These are phyloP conservation scores for Odontamblyopus lacepedii DNA, from an alignment of 2,797 vertebrate species.

Conservation along the genomic window DNA sequence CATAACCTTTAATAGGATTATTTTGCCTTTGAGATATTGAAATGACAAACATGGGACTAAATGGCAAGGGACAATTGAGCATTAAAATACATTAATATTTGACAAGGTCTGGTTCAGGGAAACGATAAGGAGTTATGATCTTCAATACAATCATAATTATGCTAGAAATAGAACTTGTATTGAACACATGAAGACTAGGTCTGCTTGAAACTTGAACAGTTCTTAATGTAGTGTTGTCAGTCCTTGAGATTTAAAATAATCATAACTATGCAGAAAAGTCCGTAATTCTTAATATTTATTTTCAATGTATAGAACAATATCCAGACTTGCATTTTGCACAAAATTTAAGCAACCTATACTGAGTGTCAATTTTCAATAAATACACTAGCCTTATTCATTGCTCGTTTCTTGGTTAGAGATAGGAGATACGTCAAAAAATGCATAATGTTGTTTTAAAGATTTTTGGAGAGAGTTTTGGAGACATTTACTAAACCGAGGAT, in stretches of 20 bases:
- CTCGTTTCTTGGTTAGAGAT: no score
- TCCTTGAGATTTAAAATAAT: not conserved
- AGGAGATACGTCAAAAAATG: not conserved
- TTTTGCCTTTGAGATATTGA: constrained; percentile 1
- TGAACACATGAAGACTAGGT: not conserved
- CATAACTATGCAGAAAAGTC: not conserved
- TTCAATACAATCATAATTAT: not conserved
- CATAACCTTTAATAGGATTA: constrained; percentile 4
- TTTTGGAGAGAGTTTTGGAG: not conserved
- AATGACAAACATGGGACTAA: not conserved
- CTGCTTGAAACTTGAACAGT: not conserved
- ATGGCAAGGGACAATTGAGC: not conserved
- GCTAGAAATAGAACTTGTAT: not conserved
- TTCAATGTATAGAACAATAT: not conserved
- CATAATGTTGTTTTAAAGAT: not conserved
- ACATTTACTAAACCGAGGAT: not conserved
- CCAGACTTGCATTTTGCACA: not conserved
- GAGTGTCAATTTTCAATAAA: not conserved
- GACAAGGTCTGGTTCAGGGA: not conserved
- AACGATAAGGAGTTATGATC: not conserved
- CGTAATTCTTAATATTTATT: not conserved
- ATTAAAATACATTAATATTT: not conserved
- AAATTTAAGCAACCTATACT: not conserved
- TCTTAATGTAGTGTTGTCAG: not conserved
- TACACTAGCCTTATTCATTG: not conserved